Percentiles rank a stretch among this genome's conserved stretches.
Conservation (phyloP, 1,140 invertebrate species). For the Polyergus mexicanus region DNA sequence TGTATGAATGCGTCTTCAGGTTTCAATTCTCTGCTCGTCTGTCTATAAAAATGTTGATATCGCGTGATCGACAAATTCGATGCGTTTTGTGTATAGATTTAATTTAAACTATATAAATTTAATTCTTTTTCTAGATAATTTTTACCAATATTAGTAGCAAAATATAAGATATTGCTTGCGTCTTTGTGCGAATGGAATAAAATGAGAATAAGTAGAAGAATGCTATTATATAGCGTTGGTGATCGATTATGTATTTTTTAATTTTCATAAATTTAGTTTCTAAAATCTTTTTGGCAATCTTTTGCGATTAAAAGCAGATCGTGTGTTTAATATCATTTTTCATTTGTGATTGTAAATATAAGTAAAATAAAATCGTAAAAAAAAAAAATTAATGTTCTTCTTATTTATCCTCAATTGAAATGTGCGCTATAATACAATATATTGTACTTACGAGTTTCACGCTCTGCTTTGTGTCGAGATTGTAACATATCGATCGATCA, state of each 20-base stretch:
- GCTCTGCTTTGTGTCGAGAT: not conserved
- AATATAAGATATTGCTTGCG: too few species aligned
- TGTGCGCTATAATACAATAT: slow-evolving; percentile 4
- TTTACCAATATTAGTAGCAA: not conserved
- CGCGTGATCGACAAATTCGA: not conserved
- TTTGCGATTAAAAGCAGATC: not conserved
- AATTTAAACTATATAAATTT: not conserved
- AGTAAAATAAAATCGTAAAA: slow-evolving; percentile 39
- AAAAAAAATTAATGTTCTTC: not conserved
- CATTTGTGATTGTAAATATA: slow-evolving; percentile 5
- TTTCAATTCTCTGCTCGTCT: not conserved
- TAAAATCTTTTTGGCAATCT: not conserved
- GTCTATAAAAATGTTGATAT: not conserved
- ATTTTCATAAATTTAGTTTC: not conserved
- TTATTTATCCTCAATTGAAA: not conserved
- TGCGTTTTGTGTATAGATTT: not conserved
- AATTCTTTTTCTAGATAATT: not conserved
- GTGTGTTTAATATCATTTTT: not conserved
- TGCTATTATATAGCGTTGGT: not conserved
- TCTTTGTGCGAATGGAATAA: not conserved
- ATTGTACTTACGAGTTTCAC: not conserved
- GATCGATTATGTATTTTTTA: not conserved
- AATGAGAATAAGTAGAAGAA: not conserved
- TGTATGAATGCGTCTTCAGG: not conserved
- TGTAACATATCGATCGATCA: not conserved